Conservation (phyloP, 2,797 vertebrate genomes). For the Meda fulgida region DNA sequence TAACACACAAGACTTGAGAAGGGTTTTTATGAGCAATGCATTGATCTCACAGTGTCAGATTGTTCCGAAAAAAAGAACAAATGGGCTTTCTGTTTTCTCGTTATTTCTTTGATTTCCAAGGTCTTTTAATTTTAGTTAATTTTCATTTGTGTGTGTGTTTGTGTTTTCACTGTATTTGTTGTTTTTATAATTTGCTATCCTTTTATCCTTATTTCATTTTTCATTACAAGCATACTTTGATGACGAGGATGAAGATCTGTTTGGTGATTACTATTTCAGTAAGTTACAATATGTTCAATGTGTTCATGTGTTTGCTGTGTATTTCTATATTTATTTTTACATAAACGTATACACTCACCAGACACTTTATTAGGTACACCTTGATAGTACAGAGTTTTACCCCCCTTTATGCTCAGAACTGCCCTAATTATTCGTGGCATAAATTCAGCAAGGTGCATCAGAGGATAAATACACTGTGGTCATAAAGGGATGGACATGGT, state of each 20-base stretch:
- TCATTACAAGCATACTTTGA: constrained; percentile 63
- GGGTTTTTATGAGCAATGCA: neutral
- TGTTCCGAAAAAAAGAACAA: neutral
- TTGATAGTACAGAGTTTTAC: neutral
- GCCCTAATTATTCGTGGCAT: neutral
- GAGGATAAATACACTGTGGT: neutral
- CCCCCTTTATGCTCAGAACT: neutral
- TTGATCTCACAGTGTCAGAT: neutral
- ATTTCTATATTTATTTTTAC: neutral
- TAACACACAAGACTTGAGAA: neutral
- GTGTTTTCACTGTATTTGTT: constrained; percentile 29
- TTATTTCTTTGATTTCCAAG: constrained; percentile 19
- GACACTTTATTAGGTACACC: neutral
- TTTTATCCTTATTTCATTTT: constrained; percentile 47
- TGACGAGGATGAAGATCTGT: constrained; percentile 61
- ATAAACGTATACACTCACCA: neutral
- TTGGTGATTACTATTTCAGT: constrained; percentile 58
- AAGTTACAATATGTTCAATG: constrained; percentile 51
- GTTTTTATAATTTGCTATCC: constrained; percentile 39
- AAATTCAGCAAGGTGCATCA: neutral
- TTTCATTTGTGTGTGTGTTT: constrained; percentile 9
- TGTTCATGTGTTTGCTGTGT: constrained; percentile 35
- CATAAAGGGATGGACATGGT: neutral
- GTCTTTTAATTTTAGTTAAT: constrained; percentile 14
- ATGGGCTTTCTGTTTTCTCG: neutral